Evolutionary conservation across 2,113 vertebrate genomes (phyloP), one percentile per base, ranked within the genome.

Genomic region (Larimichthys polyactis): DNA sequence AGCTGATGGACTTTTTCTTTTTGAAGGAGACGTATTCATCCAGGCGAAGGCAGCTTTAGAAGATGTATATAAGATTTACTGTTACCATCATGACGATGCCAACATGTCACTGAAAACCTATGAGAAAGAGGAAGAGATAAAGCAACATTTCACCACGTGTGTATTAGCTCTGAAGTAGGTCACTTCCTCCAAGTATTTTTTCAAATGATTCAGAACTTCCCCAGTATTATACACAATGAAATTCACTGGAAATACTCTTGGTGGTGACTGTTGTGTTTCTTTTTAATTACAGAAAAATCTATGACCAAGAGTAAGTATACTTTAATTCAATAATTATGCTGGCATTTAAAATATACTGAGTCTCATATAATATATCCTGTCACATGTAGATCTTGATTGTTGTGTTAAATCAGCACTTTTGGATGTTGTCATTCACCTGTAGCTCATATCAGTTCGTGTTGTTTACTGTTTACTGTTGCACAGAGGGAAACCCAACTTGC

Each of bases 11-110:
- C 4, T 14, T 46, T 14, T 62, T 78, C 16, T n/a, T 5, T 86
- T 83, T 94, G 83, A 88, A 99, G 98, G 98, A 75, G 95, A 98
- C 59, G 96, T 96, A 48, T 99, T 99, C 94, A 95, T 99, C 92
- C 96, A 98, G 91, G 95, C 96, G 72, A 99, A 97, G 94, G 95
- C 93, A 75, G 95, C 95, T 11, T 83, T 99, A 87, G 98, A 99
- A 94, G 97, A 98, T 11, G 95, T 96, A 9, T 99, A 98, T 93
- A 99, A 99, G 94, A 95, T 96, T 87, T 99, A 99, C 90, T 99
- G 98, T 91, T 99, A 97, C 88, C 97, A 97, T 68, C 97, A 99
- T 0, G 97, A 99, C 17, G 97, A 99, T 40, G 98, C 98, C 0
- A 97, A 96, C 76, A 85, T 91, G 69, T 90, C 96, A 24, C 95